These are phyloP conservation scores for Tylochromis polylepis DNA, from an alignment of 2,113 vertebrate genomes.

Conservation along the genomic window DNA sequence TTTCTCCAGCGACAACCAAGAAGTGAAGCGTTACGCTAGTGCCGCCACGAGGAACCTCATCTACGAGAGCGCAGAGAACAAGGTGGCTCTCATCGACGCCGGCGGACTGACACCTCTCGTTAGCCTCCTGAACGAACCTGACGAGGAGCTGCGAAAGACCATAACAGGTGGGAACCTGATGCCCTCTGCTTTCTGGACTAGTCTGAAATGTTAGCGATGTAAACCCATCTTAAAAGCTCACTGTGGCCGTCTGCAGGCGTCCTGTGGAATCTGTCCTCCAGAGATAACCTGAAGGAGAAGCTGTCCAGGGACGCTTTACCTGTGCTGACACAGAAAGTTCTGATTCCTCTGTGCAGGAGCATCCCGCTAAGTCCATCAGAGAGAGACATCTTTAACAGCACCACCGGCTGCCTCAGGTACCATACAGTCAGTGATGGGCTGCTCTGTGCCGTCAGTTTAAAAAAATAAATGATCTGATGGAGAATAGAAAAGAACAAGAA, in stretches of 20 bases:
- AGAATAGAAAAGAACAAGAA: neutral
- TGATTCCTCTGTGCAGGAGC: slow-evolving; percentile 80
- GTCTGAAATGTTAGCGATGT: neutral
- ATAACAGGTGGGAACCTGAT: slow-evolving; percentile 78
- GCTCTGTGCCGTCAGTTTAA: fast-evolving
- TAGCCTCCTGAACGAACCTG: slow-evolving; percentile 74
- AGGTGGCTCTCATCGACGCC: slow-evolving; percentile 83
- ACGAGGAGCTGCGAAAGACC: slow-evolving; percentile 90
- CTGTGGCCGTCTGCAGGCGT: slow-evolving; percentile 74
- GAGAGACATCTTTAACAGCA: slow-evolving; percentile 88
- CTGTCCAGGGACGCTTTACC: slow-evolving; percentile 82
- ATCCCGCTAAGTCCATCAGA: slow-evolving; percentile 80
- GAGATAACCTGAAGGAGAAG: slow-evolving; percentile 90
- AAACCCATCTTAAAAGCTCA: neutral
- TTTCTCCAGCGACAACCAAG: slow-evolving; percentile 87
- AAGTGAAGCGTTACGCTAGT: slow-evolving; percentile 89
- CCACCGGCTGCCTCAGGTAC: slow-evolving; percentile 90
- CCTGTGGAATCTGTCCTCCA: slow-evolving; percentile 96
- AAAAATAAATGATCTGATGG: neutral
- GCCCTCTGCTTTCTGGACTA: neutral
- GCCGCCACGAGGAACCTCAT: slow-evolving; percentile 94
- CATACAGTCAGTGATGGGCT: neutral
- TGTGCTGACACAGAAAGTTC: slow-evolving; percentile 83
- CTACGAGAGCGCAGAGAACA: slow-evolving; percentile 89
- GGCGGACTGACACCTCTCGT: slow-evolving; percentile 84